phyloP scores from a whole-genome alignment of 2,888 invertebrate genomes.

The Diplazon laetatorius region DNA sequence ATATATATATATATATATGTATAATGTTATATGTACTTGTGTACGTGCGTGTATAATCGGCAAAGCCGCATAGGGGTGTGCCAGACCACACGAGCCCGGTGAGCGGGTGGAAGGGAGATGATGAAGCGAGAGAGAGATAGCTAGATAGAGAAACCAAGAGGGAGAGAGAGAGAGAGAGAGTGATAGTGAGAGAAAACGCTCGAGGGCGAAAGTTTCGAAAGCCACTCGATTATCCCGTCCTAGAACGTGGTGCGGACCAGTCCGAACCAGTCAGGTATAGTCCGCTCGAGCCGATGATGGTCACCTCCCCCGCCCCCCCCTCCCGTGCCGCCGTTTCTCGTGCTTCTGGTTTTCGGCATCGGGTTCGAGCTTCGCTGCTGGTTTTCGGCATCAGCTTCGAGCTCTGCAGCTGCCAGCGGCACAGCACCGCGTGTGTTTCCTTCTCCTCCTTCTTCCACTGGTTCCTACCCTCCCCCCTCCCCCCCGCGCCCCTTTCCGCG shows the following conservation, averaged over 20 bases:
- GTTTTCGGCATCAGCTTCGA: slow-evolving; percentile 43
- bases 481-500: slow-evolving; percentile 43
- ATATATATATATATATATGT: no score
- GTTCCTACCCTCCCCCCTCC: no score
- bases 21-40: slow-evolving; percentile 36
- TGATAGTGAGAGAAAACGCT: slow-evolving; percentile 18
- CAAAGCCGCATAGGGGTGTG: slow-evolving; percentile 48
- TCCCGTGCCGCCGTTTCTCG: slow-evolving; percentile 37
- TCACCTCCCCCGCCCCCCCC: slow-evolving; percentile 3
- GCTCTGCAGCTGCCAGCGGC: slow-evolving; percentile 62
- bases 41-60: slow-evolving; percentile 52
- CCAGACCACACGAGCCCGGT: background rate
- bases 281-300: slow-evolving; percentile 33
- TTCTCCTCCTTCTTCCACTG: no score
- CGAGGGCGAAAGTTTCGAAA: slow-evolving; percentile 51
- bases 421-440: slow-evolving; percentile 40
- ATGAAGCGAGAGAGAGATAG: background rate
- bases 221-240: slow-evolving; percentile 41
- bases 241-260: slow-evolving; percentile 45
- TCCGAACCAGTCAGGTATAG: slow-evolving; percentile 36
- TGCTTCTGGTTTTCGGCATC: no score
- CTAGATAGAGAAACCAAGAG: background rate
- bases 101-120: background rate
- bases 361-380: no score
- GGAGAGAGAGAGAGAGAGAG: background rate